Conservation (phyloP, 2,888 invertebrate species). For the Dyspetes luteomarginatus region DNA sequence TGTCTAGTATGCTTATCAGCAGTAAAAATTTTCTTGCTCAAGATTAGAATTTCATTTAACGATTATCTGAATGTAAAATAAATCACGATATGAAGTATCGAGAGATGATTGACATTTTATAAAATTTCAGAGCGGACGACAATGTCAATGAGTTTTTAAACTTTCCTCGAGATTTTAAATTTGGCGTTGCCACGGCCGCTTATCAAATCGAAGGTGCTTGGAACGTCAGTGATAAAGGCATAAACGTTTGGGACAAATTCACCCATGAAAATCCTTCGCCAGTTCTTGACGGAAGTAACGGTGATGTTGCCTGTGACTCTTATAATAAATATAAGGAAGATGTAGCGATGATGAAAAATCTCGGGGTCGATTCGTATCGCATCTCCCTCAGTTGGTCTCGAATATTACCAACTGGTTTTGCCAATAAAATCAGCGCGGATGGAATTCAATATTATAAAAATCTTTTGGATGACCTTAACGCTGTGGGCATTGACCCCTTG, state of each 20-base stretch:
- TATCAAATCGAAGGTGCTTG: slow-evolving; percentile 88
- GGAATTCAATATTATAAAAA: slow-evolving; percentile 88
- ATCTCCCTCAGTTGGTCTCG: slow-evolving; percentile 89
- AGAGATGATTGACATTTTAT: no score
- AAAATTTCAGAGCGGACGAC: slow-evolving; percentile 1
- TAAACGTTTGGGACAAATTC: slow-evolving; percentile 86
- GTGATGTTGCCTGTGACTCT: slow-evolving; percentile 88
- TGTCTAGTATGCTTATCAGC: no score
- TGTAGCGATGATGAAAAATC: slow-evolving; percentile 57
- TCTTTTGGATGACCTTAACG: slow-evolving; percentile 85
- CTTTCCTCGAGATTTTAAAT: slow-evolving; percentile 69
- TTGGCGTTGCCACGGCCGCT: slow-evolving; percentile 83
- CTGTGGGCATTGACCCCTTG: slow-evolving; percentile 85
- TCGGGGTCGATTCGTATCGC: slow-evolving; percentile 83
- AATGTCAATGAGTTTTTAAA: slow-evolving; percentile 37
- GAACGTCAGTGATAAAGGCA: slow-evolving; percentile 84
- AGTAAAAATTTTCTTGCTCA: no score
- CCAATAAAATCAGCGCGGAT: slow-evolving; percentile 84
- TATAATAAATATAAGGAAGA: slow-evolving; percentile 87
- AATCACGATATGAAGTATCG: no score
- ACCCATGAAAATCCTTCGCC: slow-evolving; percentile 84
- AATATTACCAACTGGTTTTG: slow-evolving; percentile 86
- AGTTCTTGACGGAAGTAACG: slow-evolving; percentile 86
- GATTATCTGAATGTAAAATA: not conserved
- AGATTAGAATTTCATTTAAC: not conserved